Percentiles rank a stretch among this genome's conserved stretches.
phyloP scores from a whole-genome alignment of 2,113 vertebrate genomes.

The Nerophis ophidion region DNA sequence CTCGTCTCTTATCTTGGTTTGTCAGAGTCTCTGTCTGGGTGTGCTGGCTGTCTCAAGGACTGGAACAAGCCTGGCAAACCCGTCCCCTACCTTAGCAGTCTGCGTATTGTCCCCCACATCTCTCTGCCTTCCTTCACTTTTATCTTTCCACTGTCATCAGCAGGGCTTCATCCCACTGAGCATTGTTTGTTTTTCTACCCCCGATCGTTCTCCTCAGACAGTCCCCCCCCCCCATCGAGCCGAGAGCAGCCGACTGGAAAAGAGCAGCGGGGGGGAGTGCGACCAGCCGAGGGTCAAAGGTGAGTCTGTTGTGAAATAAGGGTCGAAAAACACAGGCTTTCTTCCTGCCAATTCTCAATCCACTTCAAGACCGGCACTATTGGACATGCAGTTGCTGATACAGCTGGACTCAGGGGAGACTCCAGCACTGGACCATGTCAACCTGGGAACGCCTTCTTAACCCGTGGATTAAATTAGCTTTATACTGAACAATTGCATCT shows the following conservation, averaged over 20 bases:
- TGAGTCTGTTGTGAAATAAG: slow-evolving; percentile 46
- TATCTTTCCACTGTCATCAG: slow-evolving; percentile 30
- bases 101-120: slow-evolving; percentile 9
- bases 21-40: slow-evolving; percentile 54
- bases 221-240: slow-evolving; percentile 29
- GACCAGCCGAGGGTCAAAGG: slow-evolving; percentile 54
- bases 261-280: slow-evolving; percentile 27
- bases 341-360: not conserved
- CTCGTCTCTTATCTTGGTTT: slow-evolving; percentile 62
- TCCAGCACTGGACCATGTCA: slow-evolving; percentile 10
- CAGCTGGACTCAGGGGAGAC: slow-evolving; percentile 38
- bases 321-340: slow-evolving; percentile 29
- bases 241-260: slow-evolving; percentile 53
- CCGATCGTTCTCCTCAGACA: slow-evolving; percentile 18
- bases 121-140: slow-evolving; percentile 17
- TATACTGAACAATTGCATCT: not conserved
- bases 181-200: slow-evolving; percentile 9
- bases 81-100: slow-evolving; percentile 3
- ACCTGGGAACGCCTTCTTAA: slow-evolving; percentile 21
- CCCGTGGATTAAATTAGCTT: slow-evolving; percentile 3
- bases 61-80: slow-evolving; percentile 48
- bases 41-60: slow-evolving; percentile 23
- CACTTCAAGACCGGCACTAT: slow-evolving; percentile 49
- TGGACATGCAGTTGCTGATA: slow-evolving; percentile 46
- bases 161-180: slow-evolving; percentile 31